phyloP scores from a whole-genome alignment of 1,140 invertebrate genomes.

The Brachionus plicatilis region DNA sequence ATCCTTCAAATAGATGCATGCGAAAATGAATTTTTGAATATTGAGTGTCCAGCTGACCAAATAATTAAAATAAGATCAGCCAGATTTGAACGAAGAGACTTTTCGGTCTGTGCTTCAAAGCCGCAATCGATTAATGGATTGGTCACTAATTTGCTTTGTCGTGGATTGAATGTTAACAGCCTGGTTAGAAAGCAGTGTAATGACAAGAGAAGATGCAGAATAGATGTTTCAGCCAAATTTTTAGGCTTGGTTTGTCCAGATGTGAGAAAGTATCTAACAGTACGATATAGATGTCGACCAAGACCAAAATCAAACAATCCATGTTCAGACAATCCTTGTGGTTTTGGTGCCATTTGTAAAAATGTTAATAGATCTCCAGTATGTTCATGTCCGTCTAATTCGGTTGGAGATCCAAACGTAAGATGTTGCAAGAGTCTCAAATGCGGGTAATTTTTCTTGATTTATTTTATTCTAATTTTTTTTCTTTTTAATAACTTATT shows the following conservation, averaged over 20 bases:
- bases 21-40: background rate
- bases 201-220: background rate
- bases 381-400: background rate
- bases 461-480: background rate
- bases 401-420: background rate
- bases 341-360: background rate
- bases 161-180: background rate
- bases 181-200: background rate
- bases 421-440: constrained; percentile 10
- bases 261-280: background rate
- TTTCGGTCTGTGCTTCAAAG: background rate
- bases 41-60: background rate
- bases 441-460: background rate
- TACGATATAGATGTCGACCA: background rate
- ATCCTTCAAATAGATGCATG: background rate
- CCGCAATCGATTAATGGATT: background rate
- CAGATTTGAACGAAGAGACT: background rate
- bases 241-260: background rate
- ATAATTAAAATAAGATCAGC: background rate
- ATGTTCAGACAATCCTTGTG: background rate
- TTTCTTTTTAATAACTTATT: too few species aligned
- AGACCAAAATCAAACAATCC: background rate
- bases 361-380: background rate
- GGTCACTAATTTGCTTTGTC: background rate
- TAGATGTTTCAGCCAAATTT: background rate